Percentiles rank a stretch among this genome's conserved stretches.
Conservation (phyloP, 92 coral and sea anemone species). For the Chrysogorgia sp. region DNA sequence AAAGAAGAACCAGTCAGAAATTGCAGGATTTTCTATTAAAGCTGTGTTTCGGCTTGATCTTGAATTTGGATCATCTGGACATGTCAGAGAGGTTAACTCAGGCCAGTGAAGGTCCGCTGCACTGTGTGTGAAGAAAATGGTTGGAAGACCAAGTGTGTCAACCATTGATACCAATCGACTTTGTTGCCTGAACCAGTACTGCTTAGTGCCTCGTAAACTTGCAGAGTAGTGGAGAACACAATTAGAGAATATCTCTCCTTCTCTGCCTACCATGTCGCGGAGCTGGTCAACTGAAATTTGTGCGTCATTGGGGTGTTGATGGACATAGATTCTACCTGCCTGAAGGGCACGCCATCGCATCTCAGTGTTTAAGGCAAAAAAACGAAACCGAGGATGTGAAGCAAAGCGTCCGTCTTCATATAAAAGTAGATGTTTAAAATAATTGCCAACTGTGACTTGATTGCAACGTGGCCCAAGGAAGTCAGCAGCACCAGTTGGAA, state of each 20-base stretch:
- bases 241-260: slow-evolving; percentile 29
- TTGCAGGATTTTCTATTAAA: slow-evolving; percentile 21
- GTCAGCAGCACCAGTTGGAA: too few species aligned
- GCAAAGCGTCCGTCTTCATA: too few species aligned
- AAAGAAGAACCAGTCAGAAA: slow-evolving; percentile 33
- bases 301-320: too few species aligned
- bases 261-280: slow-evolving; percentile 14
- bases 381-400: too few species aligned
- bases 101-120: slow-evolving; percentile 36
- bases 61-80: slow-evolving; percentile 23
- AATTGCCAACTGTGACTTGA: too few species aligned
- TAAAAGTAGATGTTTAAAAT: too few species aligned
- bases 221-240: slow-evolving; percentile 30
- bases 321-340: too few species aligned
- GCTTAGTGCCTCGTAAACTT: slow-evolving; percentile 33
- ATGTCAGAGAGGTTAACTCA: slow-evolving; percentile 21
- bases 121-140: slow-evolving; percentile 39
- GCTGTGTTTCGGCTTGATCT: slow-evolving; percentile 22
- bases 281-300: not conserved
- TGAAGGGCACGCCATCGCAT: too few species aligned
- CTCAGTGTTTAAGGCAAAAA: too few species aligned
- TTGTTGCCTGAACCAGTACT: slow-evolving; percentile 35
- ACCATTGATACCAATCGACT: slow-evolving; percentile 20
- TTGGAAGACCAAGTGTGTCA: slow-evolving; percentile 40
- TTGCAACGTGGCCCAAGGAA: too few species aligned